Evolutionary conservation across 2,888 invertebrate species (phyloP).

Genomic region (Limulus polyphemus): DNA sequence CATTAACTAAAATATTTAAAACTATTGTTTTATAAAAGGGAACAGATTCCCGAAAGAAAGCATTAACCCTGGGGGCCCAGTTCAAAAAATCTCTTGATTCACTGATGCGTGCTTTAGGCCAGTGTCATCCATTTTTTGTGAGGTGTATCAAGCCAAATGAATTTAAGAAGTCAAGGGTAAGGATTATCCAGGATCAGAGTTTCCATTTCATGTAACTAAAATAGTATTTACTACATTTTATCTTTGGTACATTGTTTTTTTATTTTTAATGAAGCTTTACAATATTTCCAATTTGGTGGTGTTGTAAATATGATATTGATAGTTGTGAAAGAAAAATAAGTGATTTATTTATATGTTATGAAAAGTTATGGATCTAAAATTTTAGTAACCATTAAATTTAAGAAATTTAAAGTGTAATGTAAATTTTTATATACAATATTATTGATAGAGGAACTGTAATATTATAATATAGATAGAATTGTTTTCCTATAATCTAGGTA

Average conservation of each 20-base stretch:
- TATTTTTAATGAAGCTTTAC: background rate
- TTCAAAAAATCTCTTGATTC: constrained; percentile 93
- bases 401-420: too few relatives aligned
- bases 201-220: too few relatives aligned
- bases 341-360: background rate
- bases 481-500: too few relatives aligned
- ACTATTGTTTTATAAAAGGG: constrained; percentile 22
- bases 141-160: constrained; percentile 98
- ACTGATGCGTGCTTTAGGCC: constrained; percentile 84
- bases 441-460: too few relatives aligned
- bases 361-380: too few relatives aligned
- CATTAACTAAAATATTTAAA: background rate
- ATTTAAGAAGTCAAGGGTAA: constrained; percentile 84
- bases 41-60: constrained; percentile 80
- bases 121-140: constrained; percentile 97
- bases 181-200: constrained; percentile 26
- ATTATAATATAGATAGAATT: too few relatives aligned
- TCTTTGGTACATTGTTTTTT: background rate
- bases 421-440: too few relatives aligned
- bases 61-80: constrained; percentile 87
- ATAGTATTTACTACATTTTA: background rate
- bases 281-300: background rate
- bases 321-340: background rate
- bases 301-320: background rate
- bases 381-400: too few relatives aligned